Percentiles rank a stretch among this genome's conserved stretches.
phyloP scores from a whole-genome alignment of 2,888 invertebrate genomes.

The Drosophila tripunctata region DNA sequence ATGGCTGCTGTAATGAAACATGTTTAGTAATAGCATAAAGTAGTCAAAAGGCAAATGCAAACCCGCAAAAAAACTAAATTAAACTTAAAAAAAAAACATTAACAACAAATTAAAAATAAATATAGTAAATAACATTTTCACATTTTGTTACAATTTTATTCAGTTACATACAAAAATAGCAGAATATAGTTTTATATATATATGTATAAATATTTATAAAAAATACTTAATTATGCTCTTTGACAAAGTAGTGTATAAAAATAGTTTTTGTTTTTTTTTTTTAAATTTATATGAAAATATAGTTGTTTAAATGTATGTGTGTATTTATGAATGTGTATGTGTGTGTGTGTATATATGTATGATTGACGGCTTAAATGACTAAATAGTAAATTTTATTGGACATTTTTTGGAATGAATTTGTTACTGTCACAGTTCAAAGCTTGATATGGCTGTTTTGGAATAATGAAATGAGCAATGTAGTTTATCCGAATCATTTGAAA shows the following conservation, averaged over 20 bases:
- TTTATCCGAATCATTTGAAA: neutral
- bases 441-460: conserved; percentile 36
- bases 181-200: conserved; percentile 48
- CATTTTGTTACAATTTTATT: conserved; percentile 73
- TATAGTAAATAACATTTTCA: conserved; percentile 54
- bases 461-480: neutral
- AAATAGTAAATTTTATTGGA: conserved; percentile 29
- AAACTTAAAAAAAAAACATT: conserved; percentile 7
- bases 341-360: conserved; percentile 16
- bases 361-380: conserved; percentile 11
- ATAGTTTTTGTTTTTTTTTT: conserved; percentile 37
- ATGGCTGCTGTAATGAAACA: conserved; percentile 69
- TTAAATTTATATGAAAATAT: conserved; percentile 48
- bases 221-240: conserved; percentile 59
- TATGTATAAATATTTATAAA: conserved; percentile 53
- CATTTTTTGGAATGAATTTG: conserved; percentile 15
- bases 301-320: conserved; percentile 26
- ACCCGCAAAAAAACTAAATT: conserved; percentile 23
- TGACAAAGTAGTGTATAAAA: conserved; percentile 67
- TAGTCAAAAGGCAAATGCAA: conserved; percentile 32
- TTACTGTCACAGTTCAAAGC: conserved; percentile 27
- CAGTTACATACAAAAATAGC: conserved; percentile 77
- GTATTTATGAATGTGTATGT: conserved; percentile 12
- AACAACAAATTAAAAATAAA: neutral
- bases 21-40: conserved; percentile 60